Evolutionary conservation across 2,113 vertebrate genomes (phyloP).

Genomic region (Archocentrus centrarchus): DNA sequence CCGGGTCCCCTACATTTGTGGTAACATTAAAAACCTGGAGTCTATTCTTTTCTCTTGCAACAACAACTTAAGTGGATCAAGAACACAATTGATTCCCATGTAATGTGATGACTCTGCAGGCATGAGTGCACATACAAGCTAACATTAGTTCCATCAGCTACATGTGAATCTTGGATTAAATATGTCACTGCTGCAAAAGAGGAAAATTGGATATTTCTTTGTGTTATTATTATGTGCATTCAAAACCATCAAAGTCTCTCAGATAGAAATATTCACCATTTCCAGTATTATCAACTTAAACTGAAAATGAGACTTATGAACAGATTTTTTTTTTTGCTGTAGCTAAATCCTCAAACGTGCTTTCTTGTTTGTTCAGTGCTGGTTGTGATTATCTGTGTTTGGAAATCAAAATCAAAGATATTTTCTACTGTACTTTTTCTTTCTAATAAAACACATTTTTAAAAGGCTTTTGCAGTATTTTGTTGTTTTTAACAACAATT

Average conservation of each 20-base stretch:
- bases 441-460: too few relatives aligned
- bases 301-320: not conserved
- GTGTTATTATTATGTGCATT: not conserved
- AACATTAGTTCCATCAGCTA: not conserved
- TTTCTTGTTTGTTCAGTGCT: not conserved
- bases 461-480: too few relatives aligned
- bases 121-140: not conserved
- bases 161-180: too few relatives aligned
- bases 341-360: not conserved
- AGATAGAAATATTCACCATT: not conserved
- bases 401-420: not conserved
- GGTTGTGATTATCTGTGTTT: not conserved
- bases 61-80: constrained; percentile 67
- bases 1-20: constrained; percentile 40
- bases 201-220: rapidly evolving
- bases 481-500: too few relatives aligned
- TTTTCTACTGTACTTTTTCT: not conserved
- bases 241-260: not conserved
- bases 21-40: constrained; percentile 48
- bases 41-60: constrained; percentile 65
- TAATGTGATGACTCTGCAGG: not conserved
- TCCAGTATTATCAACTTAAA: not conserved
- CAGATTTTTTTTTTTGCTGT: not conserved
- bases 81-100: constrained; percentile 13
- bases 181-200: not conserved